phyloP scores from a whole-genome alignment of 2,797 vertebrate species.

The Perodicticus potto region DNA sequence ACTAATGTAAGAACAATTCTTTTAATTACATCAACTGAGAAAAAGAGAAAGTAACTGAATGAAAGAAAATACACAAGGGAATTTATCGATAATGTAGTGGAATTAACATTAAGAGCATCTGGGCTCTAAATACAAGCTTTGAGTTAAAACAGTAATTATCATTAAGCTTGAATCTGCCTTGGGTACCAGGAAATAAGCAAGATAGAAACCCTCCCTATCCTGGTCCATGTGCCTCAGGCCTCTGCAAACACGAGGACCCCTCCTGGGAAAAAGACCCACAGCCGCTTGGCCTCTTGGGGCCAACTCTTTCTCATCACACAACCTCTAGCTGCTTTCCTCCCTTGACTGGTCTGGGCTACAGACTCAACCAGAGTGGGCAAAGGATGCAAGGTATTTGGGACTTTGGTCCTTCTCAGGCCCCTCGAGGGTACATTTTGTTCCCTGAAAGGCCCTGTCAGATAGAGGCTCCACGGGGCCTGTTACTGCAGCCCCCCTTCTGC shows the following conservation, averaged over 20 bases:
- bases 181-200: too few relatives aligned
- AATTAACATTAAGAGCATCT: neutral
- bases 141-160: neutral
- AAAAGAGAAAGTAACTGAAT: too few relatives aligned
- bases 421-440: neutral
- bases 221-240: neutral
- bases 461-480: neutral
- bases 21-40: neutral
- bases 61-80: neutral
- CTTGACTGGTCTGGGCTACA: neutral
- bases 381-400: too few relatives aligned
- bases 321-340: neutral
- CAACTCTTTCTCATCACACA: accelerated
- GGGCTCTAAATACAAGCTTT: neutral
- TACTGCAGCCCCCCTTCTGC: too few relatives aligned
- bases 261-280: neutral
- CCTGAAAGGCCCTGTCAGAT: neutral
- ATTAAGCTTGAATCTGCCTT: neutral
- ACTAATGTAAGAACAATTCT: neutral
- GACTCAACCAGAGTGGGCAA: neutral
- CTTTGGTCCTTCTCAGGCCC: neutral
- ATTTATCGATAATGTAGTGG: neutral
- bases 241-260: neutral
- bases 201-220: neutral
- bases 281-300: accelerated